Percentiles rank a stretch among this genome's conserved stretches.
These are phyloP conservation scores for Rhysida immarginata DNA, from an alignment of 1,140 invertebrate genomes.

Conservation along the genomic window DNA sequence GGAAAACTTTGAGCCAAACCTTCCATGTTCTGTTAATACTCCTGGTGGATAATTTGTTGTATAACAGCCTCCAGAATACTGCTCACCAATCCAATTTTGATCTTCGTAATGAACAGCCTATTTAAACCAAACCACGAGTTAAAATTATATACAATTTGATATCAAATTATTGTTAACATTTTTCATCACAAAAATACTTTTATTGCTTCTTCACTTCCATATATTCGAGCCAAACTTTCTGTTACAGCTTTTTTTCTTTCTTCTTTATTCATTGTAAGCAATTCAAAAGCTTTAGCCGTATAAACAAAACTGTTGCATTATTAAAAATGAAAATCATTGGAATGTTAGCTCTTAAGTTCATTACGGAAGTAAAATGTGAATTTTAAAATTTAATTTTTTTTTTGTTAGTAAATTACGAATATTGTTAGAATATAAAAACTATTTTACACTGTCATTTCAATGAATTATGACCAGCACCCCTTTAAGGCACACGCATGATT, in stretches of 20 bases:
- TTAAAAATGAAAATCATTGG: no score
- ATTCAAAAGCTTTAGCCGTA: conserved; percentile 15
- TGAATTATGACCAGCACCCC: no score
- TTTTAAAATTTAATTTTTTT: no score
- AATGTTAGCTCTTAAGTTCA: no score
- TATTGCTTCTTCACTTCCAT: conserved; percentile 15
- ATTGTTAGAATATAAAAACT: no score
- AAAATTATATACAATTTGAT: conserved; percentile 3
- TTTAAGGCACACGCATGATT: no score
- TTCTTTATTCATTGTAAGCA: conserved; percentile 13
- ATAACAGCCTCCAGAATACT: conserved; percentile 33
- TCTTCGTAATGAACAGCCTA: conserved; percentile 29
- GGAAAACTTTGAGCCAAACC: conserved; percentile 16
- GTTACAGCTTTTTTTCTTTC: conserved; percentile 13
- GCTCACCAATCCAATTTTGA: conserved; percentile 30
- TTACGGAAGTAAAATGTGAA: no score
- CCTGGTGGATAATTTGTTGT: conserved; percentile 28
- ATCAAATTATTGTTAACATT: no score
- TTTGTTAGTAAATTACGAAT: no score
- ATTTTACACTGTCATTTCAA: no score
- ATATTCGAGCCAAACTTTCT: conserved; percentile 14
- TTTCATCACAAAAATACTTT: conserved; percentile 6
- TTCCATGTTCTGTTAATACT: conserved; percentile 27
- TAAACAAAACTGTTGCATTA: conserved; percentile 8
- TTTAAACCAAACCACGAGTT: conserved; percentile 1